Evolutionary conservation across 2,797 vertebrate species (phyloP).

Genomic region (Neosilurus mollespiculum): DNA sequence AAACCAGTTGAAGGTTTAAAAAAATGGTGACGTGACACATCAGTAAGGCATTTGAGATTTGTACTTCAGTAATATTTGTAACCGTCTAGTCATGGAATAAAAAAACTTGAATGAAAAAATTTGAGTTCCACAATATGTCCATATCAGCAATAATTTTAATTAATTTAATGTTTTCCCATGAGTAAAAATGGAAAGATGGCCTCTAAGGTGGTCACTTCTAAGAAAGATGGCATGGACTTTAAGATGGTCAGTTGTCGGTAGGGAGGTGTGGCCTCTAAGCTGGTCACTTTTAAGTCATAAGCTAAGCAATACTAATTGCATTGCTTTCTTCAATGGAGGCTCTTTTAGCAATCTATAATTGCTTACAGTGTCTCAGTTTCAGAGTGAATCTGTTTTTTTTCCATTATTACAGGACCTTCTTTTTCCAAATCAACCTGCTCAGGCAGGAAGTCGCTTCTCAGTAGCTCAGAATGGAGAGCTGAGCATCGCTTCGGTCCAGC

Average conservation of each 20-base stretch:
- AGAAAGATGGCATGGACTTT: background rate
- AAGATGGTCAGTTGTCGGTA: background rate
- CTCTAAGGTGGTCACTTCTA: background rate
- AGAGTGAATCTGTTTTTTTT: background rate
- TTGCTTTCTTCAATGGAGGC: background rate
- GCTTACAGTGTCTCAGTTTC: background rate
- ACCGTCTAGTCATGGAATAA: too few species aligned
- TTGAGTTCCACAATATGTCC: too few species aligned
- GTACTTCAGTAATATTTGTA: too few species aligned
- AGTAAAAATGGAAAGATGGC: too few species aligned
- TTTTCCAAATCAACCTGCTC: constrained; percentile 96
- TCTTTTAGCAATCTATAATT: constrained; percentile 8
- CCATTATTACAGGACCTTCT: constrained; percentile 82
- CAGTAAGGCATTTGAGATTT: too few species aligned
- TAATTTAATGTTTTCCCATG: too few species aligned
- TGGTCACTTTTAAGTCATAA: background rate
- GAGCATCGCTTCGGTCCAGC: constrained; percentile 90
- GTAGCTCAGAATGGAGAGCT: constrained; percentile 92
- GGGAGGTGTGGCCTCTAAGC: background rate
- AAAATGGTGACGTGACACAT: too few species aligned
- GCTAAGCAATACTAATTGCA: background rate
- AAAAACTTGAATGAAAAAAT: too few species aligned
- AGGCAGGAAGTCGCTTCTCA: constrained; percentile 89
- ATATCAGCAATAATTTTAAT: too few species aligned
- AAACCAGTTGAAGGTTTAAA: background rate